These are phyloP conservation scores for Puffinus mauretanicus DNA, from an alignment of 2,113 vertebrate species.

Conservation along the genomic window DNA sequence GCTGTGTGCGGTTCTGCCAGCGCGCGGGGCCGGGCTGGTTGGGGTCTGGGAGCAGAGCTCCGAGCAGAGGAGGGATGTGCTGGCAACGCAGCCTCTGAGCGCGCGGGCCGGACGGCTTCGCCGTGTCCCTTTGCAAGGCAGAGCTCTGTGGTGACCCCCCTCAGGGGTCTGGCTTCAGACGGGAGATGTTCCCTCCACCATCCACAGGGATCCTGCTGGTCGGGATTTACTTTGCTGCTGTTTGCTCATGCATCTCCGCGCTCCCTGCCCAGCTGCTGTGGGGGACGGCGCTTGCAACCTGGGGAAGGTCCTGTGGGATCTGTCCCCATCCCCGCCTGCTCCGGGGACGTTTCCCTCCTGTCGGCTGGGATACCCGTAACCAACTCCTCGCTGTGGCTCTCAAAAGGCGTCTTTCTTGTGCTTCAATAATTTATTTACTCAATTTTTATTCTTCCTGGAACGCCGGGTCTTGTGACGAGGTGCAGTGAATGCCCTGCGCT, in stretches of 20 bases:
- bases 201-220: neutral
- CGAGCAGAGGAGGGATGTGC: neutral
- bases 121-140: neutral
- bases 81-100: neutral
- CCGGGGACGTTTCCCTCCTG: neutral
- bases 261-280: neutral
- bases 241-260: rapidly evolving
- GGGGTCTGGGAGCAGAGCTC: neutral
- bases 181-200: neutral
- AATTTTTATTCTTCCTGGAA: neutral
- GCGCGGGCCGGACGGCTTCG: neutral
- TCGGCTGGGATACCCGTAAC: neutral
- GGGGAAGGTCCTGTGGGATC: neutral
- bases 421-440: neutral
- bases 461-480: rapidly evolving
- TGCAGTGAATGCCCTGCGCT: neutral
- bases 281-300: neutral
- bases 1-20: neutral
- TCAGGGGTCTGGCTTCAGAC: neutral
- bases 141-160: neutral
- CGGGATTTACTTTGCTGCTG: neutral
- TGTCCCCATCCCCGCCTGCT: neutral
- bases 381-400: neutral
- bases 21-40: neutral
- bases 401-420: neutral